Evolutionary conservation across 1,140 invertebrate species (phyloP).

Genomic region (Drosophila teissieri): DNA sequence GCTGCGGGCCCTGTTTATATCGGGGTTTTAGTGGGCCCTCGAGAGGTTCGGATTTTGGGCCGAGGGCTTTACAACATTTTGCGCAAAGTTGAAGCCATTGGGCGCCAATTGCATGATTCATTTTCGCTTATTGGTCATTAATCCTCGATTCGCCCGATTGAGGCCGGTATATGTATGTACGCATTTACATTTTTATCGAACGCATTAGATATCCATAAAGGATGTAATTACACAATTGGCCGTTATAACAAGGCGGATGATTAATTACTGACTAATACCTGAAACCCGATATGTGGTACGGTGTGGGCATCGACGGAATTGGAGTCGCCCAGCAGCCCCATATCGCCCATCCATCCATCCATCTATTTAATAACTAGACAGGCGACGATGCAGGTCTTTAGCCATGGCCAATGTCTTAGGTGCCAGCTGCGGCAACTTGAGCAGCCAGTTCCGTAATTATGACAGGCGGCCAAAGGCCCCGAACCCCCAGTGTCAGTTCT

Average conservation of each 20-base stretch:
- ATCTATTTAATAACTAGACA: slow-evolving; percentile 43
- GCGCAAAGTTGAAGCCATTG: slow-evolving; percentile 61
- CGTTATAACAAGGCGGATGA: slow-evolving; percentile 57
- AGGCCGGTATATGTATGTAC: slow-evolving; percentile 13
- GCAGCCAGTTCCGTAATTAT: slow-evolving; percentile 64
- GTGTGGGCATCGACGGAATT: slow-evolving; percentile 1
- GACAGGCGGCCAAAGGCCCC: slow-evolving; percentile 47
- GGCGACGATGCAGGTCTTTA: slow-evolving; percentile 25
- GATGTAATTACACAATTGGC: slow-evolving; percentile 60
- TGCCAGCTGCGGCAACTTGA: slow-evolving; percentile 52
- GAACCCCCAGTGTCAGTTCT: neutral
- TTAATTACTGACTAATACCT: slow-evolving; percentile 70
- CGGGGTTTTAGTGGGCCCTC: slow-evolving; percentile 74
- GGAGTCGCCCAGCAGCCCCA: slow-evolving; percentile 12
- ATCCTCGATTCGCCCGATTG: slow-evolving; percentile 47
- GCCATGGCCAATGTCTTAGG: slow-evolving; percentile 33
- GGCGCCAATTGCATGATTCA: slow-evolving; percentile 72
- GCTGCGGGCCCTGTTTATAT: slow-evolving; percentile 69
- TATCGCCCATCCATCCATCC: slow-evolving; percentile 13
- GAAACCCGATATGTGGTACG: slow-evolving; percentile 62
- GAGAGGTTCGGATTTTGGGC: slow-evolving; percentile 45
- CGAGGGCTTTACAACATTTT: slow-evolving; percentile 35
- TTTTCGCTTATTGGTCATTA: slow-evolving; percentile 70
- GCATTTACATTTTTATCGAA: slow-evolving; percentile 70
- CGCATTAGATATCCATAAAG: slow-evolving; percentile 59